phyloP scores from a whole-genome alignment of 2,797 vertebrate genomes.

The Hypotaenidia philippensis region DNA sequence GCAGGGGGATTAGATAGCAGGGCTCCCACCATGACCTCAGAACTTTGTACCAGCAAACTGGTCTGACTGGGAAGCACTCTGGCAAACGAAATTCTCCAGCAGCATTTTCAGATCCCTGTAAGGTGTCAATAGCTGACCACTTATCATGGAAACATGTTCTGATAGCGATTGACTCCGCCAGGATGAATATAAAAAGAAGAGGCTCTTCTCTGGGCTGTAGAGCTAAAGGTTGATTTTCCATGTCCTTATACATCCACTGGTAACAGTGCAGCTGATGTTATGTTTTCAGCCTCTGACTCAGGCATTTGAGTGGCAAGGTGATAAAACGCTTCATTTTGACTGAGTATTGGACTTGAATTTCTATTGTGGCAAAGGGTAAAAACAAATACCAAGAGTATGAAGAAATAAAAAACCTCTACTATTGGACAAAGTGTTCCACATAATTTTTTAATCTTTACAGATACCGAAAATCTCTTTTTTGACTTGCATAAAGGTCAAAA shows the following conservation, averaged over 20 bases:
- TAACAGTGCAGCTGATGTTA: background rate
- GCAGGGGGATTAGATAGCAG: background rate
- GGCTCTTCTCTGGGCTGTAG: background rate
- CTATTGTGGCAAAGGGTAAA: background rate
- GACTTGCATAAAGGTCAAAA: conserved; percentile 9
- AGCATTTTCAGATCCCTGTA: background rate
- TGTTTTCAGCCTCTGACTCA: conserved; percentile 8
- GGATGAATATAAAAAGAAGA: background rate
- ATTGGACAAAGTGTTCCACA: background rate
- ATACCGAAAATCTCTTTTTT: background rate
- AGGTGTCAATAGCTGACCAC: background rate
- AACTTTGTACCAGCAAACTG: background rate
- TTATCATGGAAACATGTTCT: background rate
- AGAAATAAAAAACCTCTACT: background rate
- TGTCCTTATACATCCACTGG: background rate
- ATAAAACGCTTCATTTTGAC: conserved; percentile 32
- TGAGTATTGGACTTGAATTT: conserved; percentile 18
- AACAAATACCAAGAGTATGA: conserved; percentile 23
- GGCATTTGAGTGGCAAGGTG: background rate
- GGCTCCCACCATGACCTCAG: accelerated
- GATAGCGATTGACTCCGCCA: background rate
- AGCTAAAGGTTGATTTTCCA: background rate
- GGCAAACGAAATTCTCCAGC: background rate
- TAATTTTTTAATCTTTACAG: background rate
- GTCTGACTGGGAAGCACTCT: background rate